A percentile compares a stretch with the other conserved stretches of the same genome.
phyloP scores from a whole-genome alignment of 2,113 vertebrate species.

The Notarius lentiginosus region DNA sequence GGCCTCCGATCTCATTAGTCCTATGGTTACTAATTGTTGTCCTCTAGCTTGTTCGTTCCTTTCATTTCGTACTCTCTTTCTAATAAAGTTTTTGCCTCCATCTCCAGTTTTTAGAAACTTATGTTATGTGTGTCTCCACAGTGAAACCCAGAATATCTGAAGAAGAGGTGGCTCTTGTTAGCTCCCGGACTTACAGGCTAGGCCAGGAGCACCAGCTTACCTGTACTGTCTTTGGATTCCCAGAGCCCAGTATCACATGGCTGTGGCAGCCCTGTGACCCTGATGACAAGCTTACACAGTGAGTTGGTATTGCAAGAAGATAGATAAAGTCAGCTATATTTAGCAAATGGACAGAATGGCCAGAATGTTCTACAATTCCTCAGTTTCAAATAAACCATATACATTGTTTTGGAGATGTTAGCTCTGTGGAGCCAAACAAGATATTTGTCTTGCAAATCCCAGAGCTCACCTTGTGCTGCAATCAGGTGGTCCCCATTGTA shows the following conservation, averaged over 20 bases:
- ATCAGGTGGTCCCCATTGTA: conserved; percentile 34
- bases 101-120: not conserved
- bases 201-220: conserved; percentile 71
- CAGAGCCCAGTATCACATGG: conserved; percentile 78
- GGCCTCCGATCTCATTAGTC: conserved; percentile 69
- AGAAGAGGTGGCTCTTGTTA: conserved; percentile 66
- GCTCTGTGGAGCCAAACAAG: conserved; percentile 38
- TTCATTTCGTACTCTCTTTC: conserved; percentile 14
- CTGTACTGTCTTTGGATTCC: conserved; percentile 76
- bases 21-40: conserved; percentile 73
- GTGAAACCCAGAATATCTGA: conserved; percentile 81
- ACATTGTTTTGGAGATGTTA: conserved; percentile 47
- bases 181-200: conserved; percentile 61
- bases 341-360: not conserved
- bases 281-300: conserved; percentile 53
- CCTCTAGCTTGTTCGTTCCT: not conserved
- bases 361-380: not conserved
- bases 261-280: conserved; percentile 80
- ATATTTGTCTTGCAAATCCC: conserved; percentile 54
- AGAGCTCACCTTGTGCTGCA: conserved; percentile 44
- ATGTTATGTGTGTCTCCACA: conserved; percentile 57
- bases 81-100: conserved; percentile 29
- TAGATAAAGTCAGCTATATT: not conserved
- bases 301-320: conserved; percentile 53
- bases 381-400: conserved; percentile 23